Conservation (phyloP, 1,140 invertebrate genomes). For the Cotesia typhae region DNA sequence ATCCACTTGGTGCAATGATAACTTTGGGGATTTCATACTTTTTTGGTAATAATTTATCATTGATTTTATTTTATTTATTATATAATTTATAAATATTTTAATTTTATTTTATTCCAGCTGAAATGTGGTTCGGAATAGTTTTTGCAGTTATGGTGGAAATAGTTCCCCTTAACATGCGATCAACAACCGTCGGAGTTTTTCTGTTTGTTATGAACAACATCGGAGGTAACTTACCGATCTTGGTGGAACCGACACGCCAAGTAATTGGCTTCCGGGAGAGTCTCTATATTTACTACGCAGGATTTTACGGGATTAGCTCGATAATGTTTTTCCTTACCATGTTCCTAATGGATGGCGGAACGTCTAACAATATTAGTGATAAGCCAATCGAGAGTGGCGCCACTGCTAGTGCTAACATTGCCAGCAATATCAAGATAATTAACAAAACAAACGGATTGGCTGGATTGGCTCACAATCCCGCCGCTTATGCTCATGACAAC, state of each 20-base stretch:
- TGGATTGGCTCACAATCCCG: too few species aligned
- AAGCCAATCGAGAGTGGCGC: too few species aligned
- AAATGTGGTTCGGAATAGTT: slow-evolving; percentile 93
- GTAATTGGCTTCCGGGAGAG: slow-evolving; percentile 82
- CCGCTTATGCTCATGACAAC: slow-evolving; percentile 63
- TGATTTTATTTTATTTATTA: too few species aligned
- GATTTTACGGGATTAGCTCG: slow-evolving; percentile 85
- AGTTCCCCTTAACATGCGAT: slow-evolving; percentile 80
- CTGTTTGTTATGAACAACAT: slow-evolving; percentile 93
- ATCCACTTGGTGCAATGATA: slow-evolving; percentile 85
- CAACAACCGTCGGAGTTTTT: slow-evolving; percentile 85
- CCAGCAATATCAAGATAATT: slow-evolving; percentile 26
- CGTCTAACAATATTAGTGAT: too few species aligned
- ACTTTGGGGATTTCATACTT: slow-evolving; percentile 85
- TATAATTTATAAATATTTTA: too few species aligned
- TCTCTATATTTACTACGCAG: slow-evolving; percentile 87
- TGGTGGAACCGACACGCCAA: slow-evolving; percentile 84
- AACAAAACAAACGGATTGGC: slow-evolving; percentile 27
- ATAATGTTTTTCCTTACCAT: slow-evolving; percentile 42
- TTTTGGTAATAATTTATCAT: slow-evolving; percentile 70
- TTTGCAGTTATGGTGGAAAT: slow-evolving; percentile 90
- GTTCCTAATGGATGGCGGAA: slow-evolving; percentile 3
- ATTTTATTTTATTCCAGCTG: slow-evolving; percentile 68
- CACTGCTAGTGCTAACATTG: neutral
- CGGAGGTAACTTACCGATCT: slow-evolving; percentile 89